These are phyloP conservation scores for Sinelater perroti DNA, from an alignment of 2,888 invertebrate genomes.

Conservation along the genomic window DNA sequence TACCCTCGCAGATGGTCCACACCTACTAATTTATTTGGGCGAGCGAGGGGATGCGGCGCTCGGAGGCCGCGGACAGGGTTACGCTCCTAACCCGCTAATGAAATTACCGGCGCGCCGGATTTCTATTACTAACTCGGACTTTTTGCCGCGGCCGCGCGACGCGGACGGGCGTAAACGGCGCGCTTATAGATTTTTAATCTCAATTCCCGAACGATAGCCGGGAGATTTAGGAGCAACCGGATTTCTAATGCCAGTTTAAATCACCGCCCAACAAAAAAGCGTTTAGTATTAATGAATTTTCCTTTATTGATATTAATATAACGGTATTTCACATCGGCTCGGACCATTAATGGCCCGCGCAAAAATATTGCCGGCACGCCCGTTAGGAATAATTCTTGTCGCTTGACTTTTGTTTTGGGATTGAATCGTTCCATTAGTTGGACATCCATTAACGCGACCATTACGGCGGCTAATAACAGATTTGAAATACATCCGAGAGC, in stretches of 20 bases:
- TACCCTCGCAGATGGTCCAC: constrained; percentile 41
- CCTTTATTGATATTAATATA: neutral
- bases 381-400: too few relatives aligned
- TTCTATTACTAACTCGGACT: too few relatives aligned
- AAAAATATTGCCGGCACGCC: constrained; percentile 7
- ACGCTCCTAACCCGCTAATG: neutral
- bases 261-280: neutral
- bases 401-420: too few relatives aligned
- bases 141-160: too few relatives aligned
- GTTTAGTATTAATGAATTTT: constrained; percentile 3
- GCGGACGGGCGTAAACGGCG: too few relatives aligned
- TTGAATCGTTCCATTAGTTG: too few relatives aligned
- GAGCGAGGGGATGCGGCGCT: constrained; percentile 30
- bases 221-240: neutral
- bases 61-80: constrained; percentile 18
- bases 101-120: neutral
- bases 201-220: neutral
- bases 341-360: neutral
- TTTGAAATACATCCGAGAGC: too few relatives aligned
- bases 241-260: neutral
- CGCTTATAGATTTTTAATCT: too few relatives aligned
- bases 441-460: too few relatives aligned
- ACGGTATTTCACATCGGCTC: neutral
- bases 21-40: constrained; percentile 41
- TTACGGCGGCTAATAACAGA: too few relatives aligned